Percentiles rank a stretch among this genome's conserved stretches.
These are phyloP conservation scores for Glomeris marginata DNA, from an alignment of 2,888 invertebrate genomes.

Conservation along the genomic window DNA sequence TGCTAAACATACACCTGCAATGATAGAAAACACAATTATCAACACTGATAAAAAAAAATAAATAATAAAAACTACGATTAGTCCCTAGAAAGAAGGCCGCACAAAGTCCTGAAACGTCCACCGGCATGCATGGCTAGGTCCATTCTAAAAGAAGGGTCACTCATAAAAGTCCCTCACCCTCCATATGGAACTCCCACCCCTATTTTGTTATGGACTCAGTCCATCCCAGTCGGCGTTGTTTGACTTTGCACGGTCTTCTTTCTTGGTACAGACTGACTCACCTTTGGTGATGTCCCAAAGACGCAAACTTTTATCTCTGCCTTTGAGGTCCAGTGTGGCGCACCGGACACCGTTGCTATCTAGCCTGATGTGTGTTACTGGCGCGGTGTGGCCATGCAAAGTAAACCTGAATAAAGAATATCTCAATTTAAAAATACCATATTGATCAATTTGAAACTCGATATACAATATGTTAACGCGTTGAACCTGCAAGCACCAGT, in stretches of 20 bases:
- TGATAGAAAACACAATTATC: neutral
- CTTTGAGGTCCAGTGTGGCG: constrained; percentile 51
- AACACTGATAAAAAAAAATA: constrained; percentile 10
- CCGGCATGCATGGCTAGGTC: too few relatives aligned
- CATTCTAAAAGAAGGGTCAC: too few relatives aligned
- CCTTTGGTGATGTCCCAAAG: constrained; percentile 69
- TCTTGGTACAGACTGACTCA: too few relatives aligned
- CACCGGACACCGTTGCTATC: constrained; percentile 56
- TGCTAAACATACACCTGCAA: constrained; percentile 57
- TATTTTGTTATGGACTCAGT: too few relatives aligned
- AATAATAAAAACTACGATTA: too few relatives aligned
- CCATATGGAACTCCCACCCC: too few relatives aligned
- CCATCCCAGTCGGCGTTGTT: too few relatives aligned
- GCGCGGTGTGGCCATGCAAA: constrained; percentile 60
- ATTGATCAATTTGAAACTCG: neutral
- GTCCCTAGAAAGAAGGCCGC: too few relatives aligned
- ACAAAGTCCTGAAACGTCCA: too few relatives aligned
- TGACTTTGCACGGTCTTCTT: too few relatives aligned
- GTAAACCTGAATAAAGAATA: constrained; percentile 37
- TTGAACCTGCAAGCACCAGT: constrained; percentile 41
- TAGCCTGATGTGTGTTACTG: constrained; percentile 54
- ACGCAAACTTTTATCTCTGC: constrained; percentile 56
- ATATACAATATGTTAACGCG: constrained; percentile 21
- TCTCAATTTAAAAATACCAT: constrained; percentile 2
- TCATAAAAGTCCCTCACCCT: too few relatives aligned